phyloP scores from a whole-genome alignment of 2,113 vertebrate genomes.

The Misgurnus mizolepis region DNA sequence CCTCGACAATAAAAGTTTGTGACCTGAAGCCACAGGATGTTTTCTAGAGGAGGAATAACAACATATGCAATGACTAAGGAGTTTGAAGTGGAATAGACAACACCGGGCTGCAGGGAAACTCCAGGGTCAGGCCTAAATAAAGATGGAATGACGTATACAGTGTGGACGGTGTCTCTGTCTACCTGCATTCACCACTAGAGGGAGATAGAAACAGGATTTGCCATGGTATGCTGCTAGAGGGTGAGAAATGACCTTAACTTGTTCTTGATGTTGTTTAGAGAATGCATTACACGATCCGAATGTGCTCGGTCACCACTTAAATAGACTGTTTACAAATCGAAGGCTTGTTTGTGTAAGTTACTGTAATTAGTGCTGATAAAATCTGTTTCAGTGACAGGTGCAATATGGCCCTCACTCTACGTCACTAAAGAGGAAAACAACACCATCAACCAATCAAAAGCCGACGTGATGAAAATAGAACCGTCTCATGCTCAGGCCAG shows the following conservation, averaged over 20 bases:
- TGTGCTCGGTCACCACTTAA: background rate
- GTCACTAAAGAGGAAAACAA: slow-evolving; percentile 47
- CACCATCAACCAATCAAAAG: slow-evolving; percentile 12
- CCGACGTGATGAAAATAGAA: background rate
- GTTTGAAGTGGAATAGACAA: slow-evolving; percentile 73
- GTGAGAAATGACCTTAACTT: background rate
- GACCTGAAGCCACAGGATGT: slow-evolving; percentile 81
- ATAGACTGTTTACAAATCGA: slow-evolving; percentile 27
- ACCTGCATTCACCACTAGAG: slow-evolving; percentile 65
- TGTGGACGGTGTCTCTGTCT: slow-evolving; percentile 38
- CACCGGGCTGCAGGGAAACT: slow-evolving; percentile 77
- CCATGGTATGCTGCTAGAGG: background rate
- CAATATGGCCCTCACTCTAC: background rate
- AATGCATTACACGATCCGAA: slow-evolving; percentile 20
- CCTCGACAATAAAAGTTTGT: slow-evolving; percentile 74
- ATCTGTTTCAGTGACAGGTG: slow-evolving; percentile 37
- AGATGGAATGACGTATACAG: slow-evolving; percentile 70
- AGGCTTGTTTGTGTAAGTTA: slow-evolving; percentile 14
- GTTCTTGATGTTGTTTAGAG: slow-evolving; percentile 16
- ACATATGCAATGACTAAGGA: slow-evolving; percentile 77
- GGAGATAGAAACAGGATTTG: slow-evolving; percentile 59
- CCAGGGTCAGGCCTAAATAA: slow-evolving; percentile 79
- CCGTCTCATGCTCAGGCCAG: slow-evolving; percentile 1
- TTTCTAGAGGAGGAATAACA: slow-evolving; percentile 76
- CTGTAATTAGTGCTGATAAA: background rate